Percentiles rank a stretch among this genome's conserved stretches.
Conservation (phyloP, 2,888 invertebrate genomes). For the Candidula unifasciata region DNA sequence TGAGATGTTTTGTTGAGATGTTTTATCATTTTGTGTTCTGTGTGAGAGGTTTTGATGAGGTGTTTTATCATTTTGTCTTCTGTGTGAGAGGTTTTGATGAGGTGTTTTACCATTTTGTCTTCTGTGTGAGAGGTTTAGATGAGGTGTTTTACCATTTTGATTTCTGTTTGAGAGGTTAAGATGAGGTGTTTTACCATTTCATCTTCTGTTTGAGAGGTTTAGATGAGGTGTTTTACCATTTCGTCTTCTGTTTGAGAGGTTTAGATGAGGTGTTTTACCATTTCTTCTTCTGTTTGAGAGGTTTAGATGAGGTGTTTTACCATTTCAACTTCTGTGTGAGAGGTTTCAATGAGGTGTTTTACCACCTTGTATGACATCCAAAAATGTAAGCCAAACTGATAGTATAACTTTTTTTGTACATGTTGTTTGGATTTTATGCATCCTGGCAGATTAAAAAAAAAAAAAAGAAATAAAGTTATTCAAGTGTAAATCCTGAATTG, state of each 20-base stretch:
- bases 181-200: no score
- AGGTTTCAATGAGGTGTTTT: neutral
- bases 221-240: no score
- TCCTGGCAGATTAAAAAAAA: no score
- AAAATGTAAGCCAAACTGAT: no score
- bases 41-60: no score
- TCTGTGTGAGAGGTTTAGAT: neutral
- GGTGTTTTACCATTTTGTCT: no score
- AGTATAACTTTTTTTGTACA: neutral
- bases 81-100: neutral
- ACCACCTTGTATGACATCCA: neutral
- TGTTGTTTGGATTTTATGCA: no score
- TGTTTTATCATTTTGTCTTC: neutral
- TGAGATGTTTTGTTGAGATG: no score
- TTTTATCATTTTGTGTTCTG: no score
- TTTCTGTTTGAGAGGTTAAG: neutral
- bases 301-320: slow-evolving; percentile 13
- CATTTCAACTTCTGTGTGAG: neutral
- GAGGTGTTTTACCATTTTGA: neutral
- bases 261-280: no score
- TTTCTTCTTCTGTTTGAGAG: slow-evolving; percentile 19
- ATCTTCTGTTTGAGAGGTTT: neutral
- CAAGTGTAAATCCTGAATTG: no score
- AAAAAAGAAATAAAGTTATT: no score
- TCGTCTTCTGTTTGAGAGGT: neutral